phyloP scores from a whole-genome alignment of 2,888 invertebrate genomes.

The Heliconius ethilla region DNA sequence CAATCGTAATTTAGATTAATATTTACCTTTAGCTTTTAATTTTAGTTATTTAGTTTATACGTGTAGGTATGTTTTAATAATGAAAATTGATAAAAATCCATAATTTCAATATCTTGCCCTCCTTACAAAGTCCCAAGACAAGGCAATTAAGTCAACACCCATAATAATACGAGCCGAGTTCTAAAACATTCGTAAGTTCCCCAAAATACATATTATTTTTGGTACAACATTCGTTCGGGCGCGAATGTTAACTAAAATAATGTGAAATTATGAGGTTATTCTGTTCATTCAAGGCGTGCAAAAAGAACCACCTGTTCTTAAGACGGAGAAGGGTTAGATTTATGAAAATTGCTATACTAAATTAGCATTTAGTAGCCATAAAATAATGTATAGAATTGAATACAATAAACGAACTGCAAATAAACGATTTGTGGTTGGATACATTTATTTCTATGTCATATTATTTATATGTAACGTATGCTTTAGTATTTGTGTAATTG shows the following conservation, averaged over 20 bases:
- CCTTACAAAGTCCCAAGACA: not conserved
- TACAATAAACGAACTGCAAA: too few species aligned
- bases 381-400: conserved; percentile 8
- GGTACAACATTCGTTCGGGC: conserved; percentile 15
- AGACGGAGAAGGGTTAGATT: conserved; percentile 11
- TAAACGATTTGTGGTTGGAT: not conserved
- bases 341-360: not conserved
- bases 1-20: not conserved
- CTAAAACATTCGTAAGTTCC: not conserved
- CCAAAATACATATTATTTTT: conserved; percentile 30
- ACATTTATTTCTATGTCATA: not conserved
- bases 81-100: too few species aligned
- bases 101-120: not conserved
- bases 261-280: conserved; percentile 36
- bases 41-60: not conserved
- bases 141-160: not conserved
- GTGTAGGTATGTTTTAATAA: too few species aligned
- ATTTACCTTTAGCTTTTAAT: not conserved
- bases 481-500: not conserved
- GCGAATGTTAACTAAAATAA: conserved; percentile 29
- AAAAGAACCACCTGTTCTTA: conserved; percentile 38
- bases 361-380: conserved; percentile 11
- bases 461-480: not conserved
- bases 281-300: conserved; percentile 34
- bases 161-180: not conserved